A percentile compares a stretch with the other conserved stretches of the same genome.
Conservation (phyloP, 2,888 invertebrate genomes). For the Gryllus longicercus region DNA sequence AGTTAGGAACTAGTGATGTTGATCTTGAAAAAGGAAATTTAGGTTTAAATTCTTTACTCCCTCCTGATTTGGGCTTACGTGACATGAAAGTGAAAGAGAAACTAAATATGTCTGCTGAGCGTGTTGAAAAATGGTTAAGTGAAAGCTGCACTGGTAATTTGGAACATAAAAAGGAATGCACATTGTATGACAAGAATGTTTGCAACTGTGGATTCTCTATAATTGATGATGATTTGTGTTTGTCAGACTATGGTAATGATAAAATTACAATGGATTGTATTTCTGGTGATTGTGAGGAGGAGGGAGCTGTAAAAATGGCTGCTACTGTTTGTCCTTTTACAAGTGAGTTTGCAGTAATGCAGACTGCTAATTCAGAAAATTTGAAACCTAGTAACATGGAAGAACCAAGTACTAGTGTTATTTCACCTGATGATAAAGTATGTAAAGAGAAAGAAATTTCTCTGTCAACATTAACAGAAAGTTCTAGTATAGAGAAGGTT, state of each 20-base stretch:
- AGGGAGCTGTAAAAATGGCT: neutral
- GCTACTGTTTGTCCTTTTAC: neutral
- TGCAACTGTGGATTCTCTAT: constrained; percentile 22
- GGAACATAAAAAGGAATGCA: constrained; percentile 18
- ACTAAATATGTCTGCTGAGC: constrained; percentile 66
- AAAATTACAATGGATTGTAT: neutral
- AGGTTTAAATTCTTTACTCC: neutral
- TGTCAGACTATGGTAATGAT: neutral
- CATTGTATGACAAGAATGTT: neutral
- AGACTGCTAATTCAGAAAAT: neutral
- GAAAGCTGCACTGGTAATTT: constrained; percentile 50
- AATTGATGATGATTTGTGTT: constrained; percentile 23
- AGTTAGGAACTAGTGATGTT: neutral
- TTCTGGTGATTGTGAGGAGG: neutral
- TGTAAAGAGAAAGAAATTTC: too few species aligned
- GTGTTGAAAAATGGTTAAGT: constrained; percentile 64
- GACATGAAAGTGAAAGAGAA: constrained; percentile 48
- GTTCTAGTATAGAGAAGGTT: too few species aligned
- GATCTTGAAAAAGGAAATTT: constrained; percentile 7
- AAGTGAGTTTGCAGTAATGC: neutral
- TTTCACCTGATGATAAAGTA: neutral
- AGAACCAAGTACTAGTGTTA: neutral
- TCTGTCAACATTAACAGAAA: too few species aligned
- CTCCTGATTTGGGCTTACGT: constrained; percentile 19
- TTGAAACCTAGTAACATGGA: neutral